These are phyloP conservation scores for Amblyraja radiata DNA, from an alignment of 2,797 vertebrate species.

Conservation along the genomic window DNA sequence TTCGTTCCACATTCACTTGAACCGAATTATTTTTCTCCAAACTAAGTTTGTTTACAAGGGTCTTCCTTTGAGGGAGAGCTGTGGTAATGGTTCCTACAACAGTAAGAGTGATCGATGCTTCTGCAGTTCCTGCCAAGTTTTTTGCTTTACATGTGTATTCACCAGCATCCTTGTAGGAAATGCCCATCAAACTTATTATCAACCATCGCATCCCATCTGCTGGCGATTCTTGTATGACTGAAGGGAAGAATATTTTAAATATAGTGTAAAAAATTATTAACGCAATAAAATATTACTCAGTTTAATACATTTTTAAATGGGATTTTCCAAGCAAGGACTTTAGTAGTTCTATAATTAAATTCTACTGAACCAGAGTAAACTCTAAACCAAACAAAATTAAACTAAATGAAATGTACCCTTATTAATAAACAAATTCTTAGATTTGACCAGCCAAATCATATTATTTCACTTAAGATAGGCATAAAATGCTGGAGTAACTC, in stretches of 20 bases:
- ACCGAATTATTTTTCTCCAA: slow-evolving; percentile 40
- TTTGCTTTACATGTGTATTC: slow-evolving; percentile 88
- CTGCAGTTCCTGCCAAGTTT: slow-evolving; percentile 77
- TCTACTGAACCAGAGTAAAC: neutral
- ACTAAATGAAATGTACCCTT: too few species aligned
- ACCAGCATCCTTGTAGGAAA: slow-evolving; percentile 77
- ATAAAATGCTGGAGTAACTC: too few species aligned
- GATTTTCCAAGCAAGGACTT: neutral
- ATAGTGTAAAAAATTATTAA: neutral
- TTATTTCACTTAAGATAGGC: too few species aligned
- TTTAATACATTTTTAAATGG: neutral
- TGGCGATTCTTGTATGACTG: slow-evolving; percentile 90
- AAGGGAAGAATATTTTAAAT: slow-evolving; percentile 31
- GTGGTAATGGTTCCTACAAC: slow-evolving; percentile 67
- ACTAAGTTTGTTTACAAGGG: slow-evolving; percentile 45
- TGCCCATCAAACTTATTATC: slow-evolving; percentile 80
- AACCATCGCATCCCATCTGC: slow-evolving; percentile 85
- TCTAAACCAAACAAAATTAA: too few species aligned
- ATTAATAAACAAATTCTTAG: too few species aligned
- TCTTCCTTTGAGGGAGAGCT: slow-evolving; percentile 45
- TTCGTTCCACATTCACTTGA: slow-evolving; percentile 45
- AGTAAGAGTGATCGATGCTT: slow-evolving; percentile 72
- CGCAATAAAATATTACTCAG: neutral
- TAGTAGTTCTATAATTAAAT: neutral
- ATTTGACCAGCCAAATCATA: too few species aligned